phyloP scores from a whole-genome alignment of 2,888 invertebrate species.

The Trachelus stipa region DNA sequence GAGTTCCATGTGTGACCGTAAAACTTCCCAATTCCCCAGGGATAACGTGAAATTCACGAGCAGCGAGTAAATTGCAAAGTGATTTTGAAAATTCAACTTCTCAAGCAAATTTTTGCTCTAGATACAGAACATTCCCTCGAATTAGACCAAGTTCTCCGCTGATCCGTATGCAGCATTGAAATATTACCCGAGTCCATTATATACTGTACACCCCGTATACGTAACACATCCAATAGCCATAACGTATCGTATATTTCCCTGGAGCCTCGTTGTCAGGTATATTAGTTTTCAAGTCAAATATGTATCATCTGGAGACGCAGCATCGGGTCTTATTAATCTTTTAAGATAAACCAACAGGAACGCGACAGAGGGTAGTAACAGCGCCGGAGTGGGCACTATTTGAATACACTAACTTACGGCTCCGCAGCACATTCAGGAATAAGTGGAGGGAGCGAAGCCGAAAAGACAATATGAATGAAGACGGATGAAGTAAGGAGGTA shows the following conservation, averaged over 20 bases:
- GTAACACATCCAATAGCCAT: not conserved
- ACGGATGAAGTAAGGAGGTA: not conserved
- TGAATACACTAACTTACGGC: not conserved
- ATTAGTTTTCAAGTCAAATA: slow-evolving; percentile 1
- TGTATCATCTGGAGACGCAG: not conserved
- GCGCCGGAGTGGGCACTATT: not conserved
- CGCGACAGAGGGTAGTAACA: not conserved
- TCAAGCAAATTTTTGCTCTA: not conserved
- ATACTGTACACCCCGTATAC: not conserved
- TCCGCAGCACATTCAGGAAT: not conserved
- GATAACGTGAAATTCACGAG: not conserved
- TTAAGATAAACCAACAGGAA: not conserved
- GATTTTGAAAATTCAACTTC: not conserved
- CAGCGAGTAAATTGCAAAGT: not conserved
- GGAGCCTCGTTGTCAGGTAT: not conserved
- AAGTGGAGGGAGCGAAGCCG: not conserved
- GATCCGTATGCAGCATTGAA: not conserved
- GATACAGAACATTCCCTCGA: not conserved
- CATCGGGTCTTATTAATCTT: not conserved
- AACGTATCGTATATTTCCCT: not conserved
- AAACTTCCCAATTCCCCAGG: not conserved
- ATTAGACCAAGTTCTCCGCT: not conserved
- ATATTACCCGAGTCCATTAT: not conserved
- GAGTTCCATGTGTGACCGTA: not conserved
- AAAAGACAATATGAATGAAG: not conserved